phyloP scores from a whole-genome alignment of 2,113 vertebrate genomes.

The Maccullochella peelii region DNA sequence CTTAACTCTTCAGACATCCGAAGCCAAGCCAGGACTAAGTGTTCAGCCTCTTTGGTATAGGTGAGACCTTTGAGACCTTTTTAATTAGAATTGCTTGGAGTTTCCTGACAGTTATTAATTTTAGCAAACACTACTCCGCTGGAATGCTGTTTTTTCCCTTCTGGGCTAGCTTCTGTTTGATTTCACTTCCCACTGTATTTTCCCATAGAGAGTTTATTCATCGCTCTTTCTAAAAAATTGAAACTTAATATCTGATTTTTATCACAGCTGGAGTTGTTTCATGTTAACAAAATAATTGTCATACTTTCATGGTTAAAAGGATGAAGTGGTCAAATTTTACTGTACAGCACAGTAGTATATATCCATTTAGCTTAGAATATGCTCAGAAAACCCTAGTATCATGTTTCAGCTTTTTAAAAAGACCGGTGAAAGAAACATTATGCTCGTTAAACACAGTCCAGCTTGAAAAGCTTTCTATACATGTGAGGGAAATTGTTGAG shows the following conservation, averaged over 20 bases:
- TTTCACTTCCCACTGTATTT: too few species aligned
- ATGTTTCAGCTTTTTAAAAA: neutral
- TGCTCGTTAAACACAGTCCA: neutral
- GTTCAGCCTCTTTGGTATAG: neutral
- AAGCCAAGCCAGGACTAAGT: neutral
- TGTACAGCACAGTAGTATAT: neutral
- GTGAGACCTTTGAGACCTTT: neutral
- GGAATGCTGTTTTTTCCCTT: too few species aligned
- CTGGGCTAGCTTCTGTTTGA: too few species aligned
- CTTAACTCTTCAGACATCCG: neutral
- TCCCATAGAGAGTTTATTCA: too few species aligned
- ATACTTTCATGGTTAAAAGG: too few species aligned
- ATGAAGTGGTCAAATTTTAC: too few species aligned
- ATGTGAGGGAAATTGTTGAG: neutral
- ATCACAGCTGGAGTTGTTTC: too few species aligned
- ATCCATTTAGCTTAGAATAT: neutral
- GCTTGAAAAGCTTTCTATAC: too few species aligned
- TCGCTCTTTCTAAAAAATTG: too few species aligned
- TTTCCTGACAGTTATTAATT: neutral
- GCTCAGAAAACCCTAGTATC: neutral
- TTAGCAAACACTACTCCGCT: too few species aligned
- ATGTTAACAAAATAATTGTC: too few species aligned
- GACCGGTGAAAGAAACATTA: neutral
- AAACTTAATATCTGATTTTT: too few species aligned
- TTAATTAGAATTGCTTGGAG: neutral